Evolutionary conservation across 2,797 vertebrate species (phyloP).

Genomic region (Myripristis murdjan): DNA sequence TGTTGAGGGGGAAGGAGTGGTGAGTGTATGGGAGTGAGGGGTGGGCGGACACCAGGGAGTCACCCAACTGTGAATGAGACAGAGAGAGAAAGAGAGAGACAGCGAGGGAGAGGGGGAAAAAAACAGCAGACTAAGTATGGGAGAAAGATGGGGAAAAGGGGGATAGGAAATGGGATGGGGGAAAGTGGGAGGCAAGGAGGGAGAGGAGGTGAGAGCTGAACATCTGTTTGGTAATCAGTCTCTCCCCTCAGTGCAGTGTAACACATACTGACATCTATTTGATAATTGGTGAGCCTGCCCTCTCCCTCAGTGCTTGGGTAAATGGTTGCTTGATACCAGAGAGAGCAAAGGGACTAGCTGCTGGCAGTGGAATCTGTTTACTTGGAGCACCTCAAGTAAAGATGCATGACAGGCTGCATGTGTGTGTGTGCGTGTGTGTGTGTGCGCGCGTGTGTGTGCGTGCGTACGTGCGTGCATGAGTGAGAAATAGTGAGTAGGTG

Average conservation of each 20-base stretch:
- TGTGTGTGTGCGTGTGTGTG: constrained; percentile 19
- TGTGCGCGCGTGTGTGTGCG: constrained; percentile 28
- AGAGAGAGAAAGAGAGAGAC: constrained; percentile 1
- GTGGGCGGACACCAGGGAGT: constrained; percentile 17
- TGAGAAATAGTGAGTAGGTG: constrained; percentile 4
- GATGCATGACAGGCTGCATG: constrained; percentile 50
- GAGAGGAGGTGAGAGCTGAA: constrained; percentile 66
- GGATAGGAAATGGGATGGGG: constrained; percentile 27
- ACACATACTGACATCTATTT: constrained; percentile 80
- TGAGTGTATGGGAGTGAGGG: background rate
- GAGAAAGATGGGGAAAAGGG: constrained; percentile 12
- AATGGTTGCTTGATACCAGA: constrained; percentile 74
- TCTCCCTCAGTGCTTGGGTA: constrained; percentile 68
- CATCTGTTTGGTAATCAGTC: constrained; percentile 78
- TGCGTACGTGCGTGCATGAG: constrained; percentile 20
- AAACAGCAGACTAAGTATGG: constrained; percentile 1
- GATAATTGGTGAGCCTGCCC: constrained; percentile 79
- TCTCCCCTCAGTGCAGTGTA: constrained; percentile 67
- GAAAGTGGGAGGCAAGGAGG: constrained; percentile 41
- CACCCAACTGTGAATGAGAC: constrained; percentile 22
- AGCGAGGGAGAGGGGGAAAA: constrained; percentile 14
- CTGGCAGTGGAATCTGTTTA: constrained; percentile 73
- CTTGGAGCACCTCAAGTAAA: constrained; percentile 66
- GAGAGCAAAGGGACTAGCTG: constrained; percentile 63
- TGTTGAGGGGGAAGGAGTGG: constrained; percentile 15